Conservation (phyloP, 2,888 invertebrate genomes). For the Dicyrtoma fusca region DNA sequence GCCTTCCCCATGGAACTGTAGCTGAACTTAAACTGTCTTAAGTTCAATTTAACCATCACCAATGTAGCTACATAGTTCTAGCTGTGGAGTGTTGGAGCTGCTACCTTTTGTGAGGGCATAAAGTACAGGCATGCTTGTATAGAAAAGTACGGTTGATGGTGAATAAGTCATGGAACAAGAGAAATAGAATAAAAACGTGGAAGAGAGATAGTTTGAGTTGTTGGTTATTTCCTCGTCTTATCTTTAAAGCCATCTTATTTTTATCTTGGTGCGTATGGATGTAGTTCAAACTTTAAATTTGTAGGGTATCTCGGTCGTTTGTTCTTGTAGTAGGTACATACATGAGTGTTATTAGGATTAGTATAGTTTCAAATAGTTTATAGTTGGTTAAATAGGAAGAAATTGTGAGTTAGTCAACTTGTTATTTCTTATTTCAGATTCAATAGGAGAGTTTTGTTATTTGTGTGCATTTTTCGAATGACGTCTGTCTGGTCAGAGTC, state of each 20-base stretch:
- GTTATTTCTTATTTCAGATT: too few relatives aligned
- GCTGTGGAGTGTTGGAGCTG: background rate
- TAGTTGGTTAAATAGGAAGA: background rate
- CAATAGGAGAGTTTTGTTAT: background rate
- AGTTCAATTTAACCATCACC: constrained; percentile 20
- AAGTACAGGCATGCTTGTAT: too few relatives aligned
- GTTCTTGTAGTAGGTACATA: background rate
- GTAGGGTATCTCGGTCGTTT: background rate
- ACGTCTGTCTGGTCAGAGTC: too few relatives aligned
- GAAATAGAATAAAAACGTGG: background rate
- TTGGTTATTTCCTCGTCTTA: constrained; percentile 12
- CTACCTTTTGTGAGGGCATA: background rate
- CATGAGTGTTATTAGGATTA: background rate
- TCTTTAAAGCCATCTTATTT: constrained; percentile 30
- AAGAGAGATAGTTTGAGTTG: background rate
- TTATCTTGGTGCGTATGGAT: constrained; percentile 19
- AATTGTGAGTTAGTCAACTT: too few relatives aligned
- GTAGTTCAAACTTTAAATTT: constrained; percentile 7
- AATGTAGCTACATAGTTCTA: too few relatives aligned
- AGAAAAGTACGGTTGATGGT: background rate
- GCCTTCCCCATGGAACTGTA: constrained; percentile 9
- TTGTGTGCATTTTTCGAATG: background rate
- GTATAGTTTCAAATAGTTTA: background rate
- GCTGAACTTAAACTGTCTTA: constrained; percentile 15
- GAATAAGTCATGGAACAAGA: too few relatives aligned